These are phyloP conservation scores for Cetonia aurata DNA, from an alignment of 2,888 invertebrate genomes.

Conservation along the genomic window DNA sequence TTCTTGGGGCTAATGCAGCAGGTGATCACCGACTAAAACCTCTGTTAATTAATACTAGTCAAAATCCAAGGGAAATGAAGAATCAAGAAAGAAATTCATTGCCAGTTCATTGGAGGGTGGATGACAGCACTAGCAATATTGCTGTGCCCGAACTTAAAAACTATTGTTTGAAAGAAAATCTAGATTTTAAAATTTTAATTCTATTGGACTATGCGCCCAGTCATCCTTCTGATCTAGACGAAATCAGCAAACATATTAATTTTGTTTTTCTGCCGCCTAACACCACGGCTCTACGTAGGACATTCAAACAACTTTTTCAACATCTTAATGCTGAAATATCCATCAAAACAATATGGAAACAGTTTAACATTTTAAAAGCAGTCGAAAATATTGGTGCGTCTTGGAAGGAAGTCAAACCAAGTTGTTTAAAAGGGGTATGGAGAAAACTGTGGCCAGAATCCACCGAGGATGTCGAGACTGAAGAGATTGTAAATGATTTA, in stretches of 20 bases:
- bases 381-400: slow-evolving; percentile 29
- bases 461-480: slow-evolving; percentile 19
- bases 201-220: slow-evolving; percentile 28
- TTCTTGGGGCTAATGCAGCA: no score
- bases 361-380: slow-evolving; percentile 36
- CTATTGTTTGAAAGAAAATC: slow-evolving; percentile 30
- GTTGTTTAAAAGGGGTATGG: no score
- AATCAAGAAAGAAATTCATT: no score
- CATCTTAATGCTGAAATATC: neutral
- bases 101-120: no score
- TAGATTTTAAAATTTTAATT: slow-evolving; percentile 36
- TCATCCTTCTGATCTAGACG: slow-evolving; percentile 27
- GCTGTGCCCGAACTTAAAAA: no score
- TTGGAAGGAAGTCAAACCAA: slow-evolving; percentile 21
- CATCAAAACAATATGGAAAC: slow-evolving; percentile 17
- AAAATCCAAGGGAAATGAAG: no score
- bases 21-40: no score
- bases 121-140: no score
- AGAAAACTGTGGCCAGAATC: slow-evolving; percentile 28
- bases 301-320: slow-evolving; percentile 34
- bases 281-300: slow-evolving; percentile 20
- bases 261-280: slow-evolving; percentile 5
- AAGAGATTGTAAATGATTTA: slow-evolving; percentile 27
- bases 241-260: slow-evolving; percentile 19
- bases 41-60: no score